Evolutionary conservation across 2,113 vertebrate genomes (phyloP).

Genomic region (Scomber scombrus): DNA sequence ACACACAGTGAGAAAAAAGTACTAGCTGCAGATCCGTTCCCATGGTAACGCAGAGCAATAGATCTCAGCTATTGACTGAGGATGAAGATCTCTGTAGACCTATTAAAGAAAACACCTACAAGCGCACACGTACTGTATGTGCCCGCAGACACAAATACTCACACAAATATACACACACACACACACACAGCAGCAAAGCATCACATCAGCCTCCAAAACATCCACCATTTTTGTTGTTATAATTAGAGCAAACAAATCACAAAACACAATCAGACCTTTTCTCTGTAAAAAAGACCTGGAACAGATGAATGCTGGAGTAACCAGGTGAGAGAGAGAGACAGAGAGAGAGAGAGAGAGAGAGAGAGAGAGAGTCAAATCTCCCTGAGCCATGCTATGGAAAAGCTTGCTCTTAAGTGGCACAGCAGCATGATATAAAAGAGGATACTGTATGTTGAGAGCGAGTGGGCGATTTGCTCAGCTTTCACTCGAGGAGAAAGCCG

Average conservation of each 20-base stretch:
- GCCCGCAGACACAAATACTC: slow-evolving; percentile 5
- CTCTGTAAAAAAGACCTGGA: neutral
- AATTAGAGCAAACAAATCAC: slow-evolving; percentile 32
- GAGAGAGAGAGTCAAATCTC: slow-evolving; percentile 20
- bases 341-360: neutral
- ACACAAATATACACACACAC: slow-evolving; percentile 13
- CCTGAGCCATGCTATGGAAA: slow-evolving; percentile 13
- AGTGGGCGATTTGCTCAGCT: slow-evolving; percentile 44
- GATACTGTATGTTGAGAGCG: slow-evolving; percentile 20
- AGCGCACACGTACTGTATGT: slow-evolving; percentile 10
- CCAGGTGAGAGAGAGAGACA: slow-evolving; percentile 28
- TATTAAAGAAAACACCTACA: slow-evolving; percentile 72
- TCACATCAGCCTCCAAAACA: slow-evolving; percentile 32
- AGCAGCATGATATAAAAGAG: slow-evolving; percentile 48
- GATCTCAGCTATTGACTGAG: slow-evolving; percentile 75
- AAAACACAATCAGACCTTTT: slow-evolving; percentile 36
- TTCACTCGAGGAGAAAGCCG: slow-evolving; percentile 1
- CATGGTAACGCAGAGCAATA: slow-evolving; percentile 82
- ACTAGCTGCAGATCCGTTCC: slow-evolving; percentile 80
- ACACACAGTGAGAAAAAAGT: slow-evolving; percentile 60
- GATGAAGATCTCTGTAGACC: slow-evolving; percentile 74
- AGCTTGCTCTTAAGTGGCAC: slow-evolving; percentile 20
- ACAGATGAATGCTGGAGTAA: slow-evolving; percentile 30
- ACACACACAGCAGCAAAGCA: neutral
- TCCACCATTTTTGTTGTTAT: slow-evolving; percentile 22